A percentile compares a stretch with the other conserved stretches of the same genome.
These are phyloP conservation scores for Hydropsyche tenuis DNA, from an alignment of 1,140 invertebrate genomes.

Conservation along the genomic window DNA sequence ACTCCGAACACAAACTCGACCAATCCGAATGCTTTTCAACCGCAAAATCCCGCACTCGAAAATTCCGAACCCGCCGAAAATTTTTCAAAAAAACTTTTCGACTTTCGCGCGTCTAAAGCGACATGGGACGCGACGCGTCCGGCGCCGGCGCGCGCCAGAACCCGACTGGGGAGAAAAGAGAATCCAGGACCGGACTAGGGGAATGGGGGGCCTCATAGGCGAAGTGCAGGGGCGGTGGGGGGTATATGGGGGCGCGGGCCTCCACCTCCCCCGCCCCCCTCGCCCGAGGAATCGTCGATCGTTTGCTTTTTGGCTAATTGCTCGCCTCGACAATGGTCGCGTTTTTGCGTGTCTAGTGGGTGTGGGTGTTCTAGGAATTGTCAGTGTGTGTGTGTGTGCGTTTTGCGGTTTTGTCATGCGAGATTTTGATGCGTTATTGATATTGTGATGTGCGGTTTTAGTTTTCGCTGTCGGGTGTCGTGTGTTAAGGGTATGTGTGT, in stretches of 20 bases:
- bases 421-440: no score
- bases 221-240: not conserved
- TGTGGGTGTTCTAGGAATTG: no score
- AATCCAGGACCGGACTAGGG: not conserved
- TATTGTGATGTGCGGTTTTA: no score
- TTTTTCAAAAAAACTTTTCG: not conserved
- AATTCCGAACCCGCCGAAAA: not conserved
- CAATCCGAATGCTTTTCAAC: not conserved
- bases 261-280: not conserved
- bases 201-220: not conserved
- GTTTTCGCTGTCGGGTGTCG: no score
- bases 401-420: no score
- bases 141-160: not conserved
- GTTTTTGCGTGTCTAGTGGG: no score
- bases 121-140: not conserved
- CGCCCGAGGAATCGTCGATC: conserved; percentile 33
- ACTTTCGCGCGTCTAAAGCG: not conserved
- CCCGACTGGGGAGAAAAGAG: not conserved
- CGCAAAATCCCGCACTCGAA: not conserved
- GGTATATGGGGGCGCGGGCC: not conserved
- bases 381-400: no score
- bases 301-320: conserved; percentile 37
- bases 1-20: no score
- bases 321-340: conserved; percentile 1
- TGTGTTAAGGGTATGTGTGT: no score